Base-by-base conservation (phyloP, 2,888 invertebrate species). In the Choreutis nemorana region DNA sequence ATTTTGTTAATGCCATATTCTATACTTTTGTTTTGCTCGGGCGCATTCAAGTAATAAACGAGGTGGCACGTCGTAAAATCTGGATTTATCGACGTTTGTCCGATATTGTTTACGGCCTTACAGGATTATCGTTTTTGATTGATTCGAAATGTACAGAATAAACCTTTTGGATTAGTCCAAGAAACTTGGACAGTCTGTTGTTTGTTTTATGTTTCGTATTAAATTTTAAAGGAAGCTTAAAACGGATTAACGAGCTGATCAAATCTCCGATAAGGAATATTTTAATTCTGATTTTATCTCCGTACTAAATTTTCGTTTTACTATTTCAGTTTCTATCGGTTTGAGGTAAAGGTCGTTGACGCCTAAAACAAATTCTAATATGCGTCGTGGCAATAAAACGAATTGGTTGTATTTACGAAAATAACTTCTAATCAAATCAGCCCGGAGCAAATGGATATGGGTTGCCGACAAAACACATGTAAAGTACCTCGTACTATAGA, bases 51-150 rank as follows among this genome's bases (percentile, higher is more conserved):
- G 61, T 62, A 57, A 64, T 67, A 65, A 72, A 77, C 68, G 61
- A 70, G 65, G 66, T 71, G 72, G 65, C 68, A 59, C 59, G 51
- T 71, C 72, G 66, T 75, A 72, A 77, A 77, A 48, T 51, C 50
- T 38, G 44, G 45, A 55, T 65, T 64, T 66, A 64, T 61, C 58
- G 61, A 52, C 60, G 48, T 62, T 64, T 59, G 62, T 63, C 56
- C 48, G 51, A 57, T 53, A 65, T 70, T 67, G 68, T 77, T 77
- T 77, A 75, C 60, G 50, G 59, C 55, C 52, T 44, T 55, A 56
- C 56, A 50, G 72, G 66, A 67, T 75, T 67, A 23, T 23, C 45
- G 59, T 55, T 59, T 57, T 56, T 71, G 75, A 77, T 75, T 75
- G 75, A 78, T 75, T 67, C 54, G 49, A 57, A 54, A 61, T 61